These are phyloP conservation scores for Euzetes globulus DNA, from an alignment of 2,888 invertebrate species.

Conservation along the genomic window DNA sequence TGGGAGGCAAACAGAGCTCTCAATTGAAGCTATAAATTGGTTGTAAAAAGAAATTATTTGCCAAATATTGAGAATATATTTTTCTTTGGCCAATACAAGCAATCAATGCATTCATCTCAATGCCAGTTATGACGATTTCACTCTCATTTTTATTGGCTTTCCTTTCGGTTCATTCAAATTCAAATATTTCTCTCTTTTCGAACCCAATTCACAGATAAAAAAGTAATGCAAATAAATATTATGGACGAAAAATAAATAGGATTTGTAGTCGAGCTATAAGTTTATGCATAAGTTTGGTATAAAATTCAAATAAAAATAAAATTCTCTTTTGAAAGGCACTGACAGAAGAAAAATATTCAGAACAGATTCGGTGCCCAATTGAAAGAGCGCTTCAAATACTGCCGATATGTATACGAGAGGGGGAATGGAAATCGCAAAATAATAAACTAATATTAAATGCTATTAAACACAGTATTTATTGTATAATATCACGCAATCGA, in stretches of 20 bases:
- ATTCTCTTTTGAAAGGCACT: too few relatives aligned
- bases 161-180: neutral
- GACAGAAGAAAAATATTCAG: too few relatives aligned
- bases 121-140: too few relatives aligned
- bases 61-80: neutral
- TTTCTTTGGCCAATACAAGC: neutral
- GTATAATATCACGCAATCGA: neutral
- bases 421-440: neutral
- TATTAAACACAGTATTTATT: conserved; percentile 6
- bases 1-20: neutral
- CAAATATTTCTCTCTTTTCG: neutral
- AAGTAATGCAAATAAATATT: neutral
- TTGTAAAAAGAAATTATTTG: neutral
- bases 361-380: neutral
- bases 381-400: too few relatives aligned
- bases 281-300: neutral
- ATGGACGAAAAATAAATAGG: neutral
- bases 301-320: conserved; percentile 1
- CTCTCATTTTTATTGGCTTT: conserved; percentile 4
- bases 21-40: neutral
- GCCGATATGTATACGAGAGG: neutral
- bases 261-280: neutral
- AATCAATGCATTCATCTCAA: neutral
- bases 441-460: conserved; percentile 11
- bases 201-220: neutral